Conservation (phyloP, 1,140 invertebrate genomes). For the Pogonomyrmex barbatus region DNA sequence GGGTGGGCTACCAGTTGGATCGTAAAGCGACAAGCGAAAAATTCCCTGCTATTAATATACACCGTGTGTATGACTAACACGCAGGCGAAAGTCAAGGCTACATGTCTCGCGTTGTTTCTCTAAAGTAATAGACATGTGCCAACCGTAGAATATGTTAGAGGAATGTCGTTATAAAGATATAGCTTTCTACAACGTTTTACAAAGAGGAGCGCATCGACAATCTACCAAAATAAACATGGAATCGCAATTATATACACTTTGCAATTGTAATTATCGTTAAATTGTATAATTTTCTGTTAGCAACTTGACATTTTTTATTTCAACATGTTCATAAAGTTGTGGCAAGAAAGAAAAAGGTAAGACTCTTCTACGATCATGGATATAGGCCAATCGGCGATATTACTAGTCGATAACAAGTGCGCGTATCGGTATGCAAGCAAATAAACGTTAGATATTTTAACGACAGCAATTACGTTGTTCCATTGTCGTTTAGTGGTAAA, state of each 20-base stretch:
- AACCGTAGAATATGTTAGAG: background rate
- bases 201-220: background rate
- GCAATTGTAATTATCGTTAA: background rate
- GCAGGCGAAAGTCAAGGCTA: conserved; percentile 37
- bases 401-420: background rate
- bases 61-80: conserved; percentile 13
- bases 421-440: background rate
- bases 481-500: conserved; percentile 64
- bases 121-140: background rate
- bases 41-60: conserved; percentile 45
- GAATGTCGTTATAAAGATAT: conserved; percentile 17
- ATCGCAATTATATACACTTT: background rate
- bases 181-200: conserved; percentile 18
- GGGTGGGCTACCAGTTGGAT: conserved; percentile 66
- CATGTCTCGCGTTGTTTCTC: background rate
- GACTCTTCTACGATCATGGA: background rate
- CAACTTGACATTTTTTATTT: background rate
- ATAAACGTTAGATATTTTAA: conserved; percentile 9
- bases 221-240: background rate
- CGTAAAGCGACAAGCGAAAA: conserved; percentile 64
- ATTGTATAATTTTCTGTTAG: background rate
- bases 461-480: conserved; percentile 39
- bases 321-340: background rate
- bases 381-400: background rate
- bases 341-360: background rate